These are phyloP conservation scores for Perognathus longimembris DNA, from an alignment of 2,113 vertebrate genomes.

Conservation along the genomic window DNA sequence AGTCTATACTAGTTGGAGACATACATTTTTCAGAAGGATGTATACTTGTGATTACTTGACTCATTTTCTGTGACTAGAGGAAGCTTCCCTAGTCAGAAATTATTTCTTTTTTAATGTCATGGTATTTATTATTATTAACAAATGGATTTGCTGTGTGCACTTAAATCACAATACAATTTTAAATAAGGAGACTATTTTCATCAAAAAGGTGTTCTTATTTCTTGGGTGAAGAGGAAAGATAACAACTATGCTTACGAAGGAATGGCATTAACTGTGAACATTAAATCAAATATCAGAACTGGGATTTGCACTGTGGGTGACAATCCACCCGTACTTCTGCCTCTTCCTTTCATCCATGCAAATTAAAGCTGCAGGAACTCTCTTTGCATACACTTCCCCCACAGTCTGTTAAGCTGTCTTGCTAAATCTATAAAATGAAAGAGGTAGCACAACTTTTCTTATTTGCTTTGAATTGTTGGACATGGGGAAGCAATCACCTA, in stretches of 20 bases:
- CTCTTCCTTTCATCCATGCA: not conserved
- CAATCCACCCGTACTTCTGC: conserved; percentile 36
- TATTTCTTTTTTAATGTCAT: conserved; percentile 37
- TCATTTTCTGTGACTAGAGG: conserved; percentile 26
- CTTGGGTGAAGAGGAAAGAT: not conserved
- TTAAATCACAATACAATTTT: conserved; percentile 28
- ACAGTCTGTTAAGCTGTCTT: conserved; percentile 7
- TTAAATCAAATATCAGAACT: conserved; percentile 47
- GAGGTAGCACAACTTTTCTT: conserved; percentile 37
- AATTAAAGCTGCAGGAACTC: conserved; percentile 30
- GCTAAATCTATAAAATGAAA: not conserved
- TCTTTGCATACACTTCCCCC: conserved; percentile 29
- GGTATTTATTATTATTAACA: conserved; percentile 39
- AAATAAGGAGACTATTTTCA: conserved; percentile 39
- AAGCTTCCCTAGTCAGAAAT: not conserved
- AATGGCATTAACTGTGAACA: not conserved
- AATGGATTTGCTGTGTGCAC: conserved; percentile 2
- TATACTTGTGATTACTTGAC: not conserved
- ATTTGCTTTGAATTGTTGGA: conserved; percentile 52
- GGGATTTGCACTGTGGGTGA: conserved; percentile 15
- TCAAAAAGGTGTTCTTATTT: conserved; percentile 45
- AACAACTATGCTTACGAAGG: conserved; percentile 27
- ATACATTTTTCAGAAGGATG: not conserved
- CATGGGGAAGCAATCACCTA: not conserved
- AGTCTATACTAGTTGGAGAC: not conserved